Conservation (phyloP, 2,797 vertebrate species). For the Tamandua tetradactyla region DNA sequence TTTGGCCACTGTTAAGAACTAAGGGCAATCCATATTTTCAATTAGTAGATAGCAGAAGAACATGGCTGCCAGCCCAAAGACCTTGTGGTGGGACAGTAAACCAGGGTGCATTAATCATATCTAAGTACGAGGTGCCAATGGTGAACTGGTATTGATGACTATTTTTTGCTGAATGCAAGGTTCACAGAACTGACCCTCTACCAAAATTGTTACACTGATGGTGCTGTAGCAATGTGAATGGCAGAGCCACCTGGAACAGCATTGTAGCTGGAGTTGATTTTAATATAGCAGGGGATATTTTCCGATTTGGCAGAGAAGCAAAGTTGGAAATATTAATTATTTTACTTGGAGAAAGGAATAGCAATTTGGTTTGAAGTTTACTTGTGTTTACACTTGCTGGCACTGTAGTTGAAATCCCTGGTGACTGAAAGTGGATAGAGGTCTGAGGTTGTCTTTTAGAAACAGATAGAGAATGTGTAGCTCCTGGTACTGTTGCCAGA, state of each 20-base stretch:
- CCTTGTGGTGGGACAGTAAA: slow-evolving; percentile 97
- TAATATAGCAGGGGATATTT: slow-evolving; percentile 77
- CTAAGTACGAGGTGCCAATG: slow-evolving; percentile 95
- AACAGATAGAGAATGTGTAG: slow-evolving; percentile 72
- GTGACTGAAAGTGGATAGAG: slow-evolving; percentile 80
- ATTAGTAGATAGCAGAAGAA: slow-evolving; percentile 92
- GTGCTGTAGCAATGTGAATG: slow-evolving; percentile 70
- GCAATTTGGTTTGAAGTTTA: slow-evolving; percentile 79
- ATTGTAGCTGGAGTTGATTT: slow-evolving; percentile 76
- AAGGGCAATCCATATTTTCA: slow-evolving; percentile 82
- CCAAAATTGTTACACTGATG: slow-evolving; percentile 74
- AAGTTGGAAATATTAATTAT: slow-evolving; percentile 77
- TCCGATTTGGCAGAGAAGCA: slow-evolving; percentile 79
- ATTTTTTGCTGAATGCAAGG: slow-evolving; percentile 92
- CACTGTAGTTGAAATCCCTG: slow-evolving; percentile 80
- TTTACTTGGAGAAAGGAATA: slow-evolving; percentile 79
- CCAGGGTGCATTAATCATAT: slow-evolving; percentile 94
- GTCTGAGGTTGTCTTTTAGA: slow-evolving; percentile 82
- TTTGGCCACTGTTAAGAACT: slow-evolving; percentile 79
- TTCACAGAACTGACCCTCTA: slow-evolving; percentile 81
- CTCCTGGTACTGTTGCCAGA: slow-evolving; percentile 74
- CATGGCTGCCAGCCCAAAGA: slow-evolving; percentile 94
- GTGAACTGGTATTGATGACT: slow-evolving; percentile 93
- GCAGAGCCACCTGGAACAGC: slow-evolving; percentile 70
- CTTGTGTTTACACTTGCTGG: slow-evolving; percentile 80